A percentile compares a stretch with the other conserved stretches of the same genome.
Evolutionary conservation across 2,113 vertebrate species (phyloP).

Genomic region (Petromus typicus): DNA sequence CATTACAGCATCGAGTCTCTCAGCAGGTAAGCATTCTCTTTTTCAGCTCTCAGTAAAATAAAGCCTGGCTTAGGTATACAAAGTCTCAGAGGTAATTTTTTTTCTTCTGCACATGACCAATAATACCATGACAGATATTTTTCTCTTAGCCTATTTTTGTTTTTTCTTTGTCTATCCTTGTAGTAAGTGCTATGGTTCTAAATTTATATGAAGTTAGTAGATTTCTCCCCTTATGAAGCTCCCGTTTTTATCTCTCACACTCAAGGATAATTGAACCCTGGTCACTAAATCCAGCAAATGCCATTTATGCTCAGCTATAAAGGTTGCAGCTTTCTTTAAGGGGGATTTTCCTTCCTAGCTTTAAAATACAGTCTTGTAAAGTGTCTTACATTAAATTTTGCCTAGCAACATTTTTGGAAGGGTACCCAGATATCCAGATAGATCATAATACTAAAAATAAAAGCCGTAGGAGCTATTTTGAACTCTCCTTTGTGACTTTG

Average conservation of each 20-base stretch:
- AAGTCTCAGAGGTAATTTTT: not conserved
- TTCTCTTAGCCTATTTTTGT: not conserved
- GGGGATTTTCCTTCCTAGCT: not conserved
- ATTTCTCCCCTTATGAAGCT: not conserved
- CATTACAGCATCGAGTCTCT: not conserved
- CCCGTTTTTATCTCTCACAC: not conserved
- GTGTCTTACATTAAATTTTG: constrained; percentile 12
- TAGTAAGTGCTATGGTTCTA: not conserved
- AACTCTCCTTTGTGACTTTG: not conserved
- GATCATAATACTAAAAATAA: constrained; percentile 15
- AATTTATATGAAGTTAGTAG: not conserved
- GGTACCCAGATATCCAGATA: not conserved
- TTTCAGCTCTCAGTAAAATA: constrained; percentile 16
- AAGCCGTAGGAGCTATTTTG: constrained; percentile 15
- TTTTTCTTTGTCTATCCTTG: not conserved
- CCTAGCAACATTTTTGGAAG: not conserved
- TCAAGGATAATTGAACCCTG: not conserved
- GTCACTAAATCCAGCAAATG: constrained; percentile 1
- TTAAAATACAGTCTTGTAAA: not conserved
- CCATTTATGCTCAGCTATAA: not conserved
- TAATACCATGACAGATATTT: not conserved
- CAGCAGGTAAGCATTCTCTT: not conserved
- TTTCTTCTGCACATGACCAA: not conserved
- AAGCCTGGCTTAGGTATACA: not conserved
- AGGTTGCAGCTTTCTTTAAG: not conserved